phyloP scores from a whole-genome alignment of 2,888 invertebrate species.

The Habrosyne pyritoides region DNA sequence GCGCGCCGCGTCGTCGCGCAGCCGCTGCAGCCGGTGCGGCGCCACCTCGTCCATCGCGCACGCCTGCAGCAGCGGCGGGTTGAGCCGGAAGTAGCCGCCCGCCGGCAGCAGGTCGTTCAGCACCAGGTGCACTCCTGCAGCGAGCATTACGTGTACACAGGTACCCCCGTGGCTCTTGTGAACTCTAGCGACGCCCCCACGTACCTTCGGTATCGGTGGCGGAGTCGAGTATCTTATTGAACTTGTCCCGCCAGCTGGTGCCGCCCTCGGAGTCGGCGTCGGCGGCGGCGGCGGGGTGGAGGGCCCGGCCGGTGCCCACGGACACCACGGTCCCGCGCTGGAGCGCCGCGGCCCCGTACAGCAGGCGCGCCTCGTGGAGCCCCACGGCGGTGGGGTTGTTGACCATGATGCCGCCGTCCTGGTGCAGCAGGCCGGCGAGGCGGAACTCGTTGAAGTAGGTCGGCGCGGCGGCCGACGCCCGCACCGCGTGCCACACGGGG shows the following conservation, averaged over 20 bases:
- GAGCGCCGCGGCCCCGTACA: conserved; percentile 90
- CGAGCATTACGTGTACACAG: neutral
- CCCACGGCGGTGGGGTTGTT: conserved; percentile 96
- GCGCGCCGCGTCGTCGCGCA: conserved; percentile 84
- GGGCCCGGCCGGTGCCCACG: conserved; percentile 89
- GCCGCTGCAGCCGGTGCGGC: conserved; percentile 84
- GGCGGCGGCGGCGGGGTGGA: conserved; percentile 25
- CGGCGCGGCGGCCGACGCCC: conserved; percentile 96
- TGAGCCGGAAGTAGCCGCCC: conserved; percentile 91
- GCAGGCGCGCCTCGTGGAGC: conserved; percentile 91
- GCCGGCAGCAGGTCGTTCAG: conserved; percentile 89
- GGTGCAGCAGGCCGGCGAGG: conserved; percentile 87
- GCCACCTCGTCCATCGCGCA: conserved; percentile 91
- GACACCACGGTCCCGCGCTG: conserved; percentile 89
- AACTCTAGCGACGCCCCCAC: too few species aligned
- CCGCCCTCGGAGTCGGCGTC: conserved; percentile 22
- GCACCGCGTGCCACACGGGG: conserved; percentile 91
- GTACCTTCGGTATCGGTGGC: conserved; percentile 94
- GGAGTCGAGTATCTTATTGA: conserved; percentile 91
- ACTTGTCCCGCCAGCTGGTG: conserved; percentile 89
- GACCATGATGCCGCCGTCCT: conserved; percentile 92
- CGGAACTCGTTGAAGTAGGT: conserved; percentile 94
- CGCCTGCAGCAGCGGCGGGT: conserved; percentile 93
- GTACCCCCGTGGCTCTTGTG: too few species aligned
- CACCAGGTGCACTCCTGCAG: conserved; percentile 89